Conservation (phyloP, 2,113 vertebrate genomes). For the Oryzias woworae region DNA sequence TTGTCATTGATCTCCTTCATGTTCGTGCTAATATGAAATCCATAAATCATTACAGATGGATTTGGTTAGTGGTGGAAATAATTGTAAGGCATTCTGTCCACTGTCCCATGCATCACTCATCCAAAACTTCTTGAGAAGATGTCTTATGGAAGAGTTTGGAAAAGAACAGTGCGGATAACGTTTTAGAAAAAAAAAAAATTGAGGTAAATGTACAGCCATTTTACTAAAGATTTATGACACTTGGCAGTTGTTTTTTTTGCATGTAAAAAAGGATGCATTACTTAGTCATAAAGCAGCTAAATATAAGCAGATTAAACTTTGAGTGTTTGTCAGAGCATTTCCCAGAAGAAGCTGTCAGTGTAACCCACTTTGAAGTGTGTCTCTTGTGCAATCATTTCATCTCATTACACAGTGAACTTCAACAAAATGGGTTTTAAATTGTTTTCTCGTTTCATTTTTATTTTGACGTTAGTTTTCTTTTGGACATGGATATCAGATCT, state of each 20-base stretch:
- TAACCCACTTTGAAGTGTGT: conserved; percentile 71
- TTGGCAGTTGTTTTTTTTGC: conserved; percentile 71
- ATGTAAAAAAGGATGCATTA: conserved; percentile 67
- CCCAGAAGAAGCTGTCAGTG: conserved; percentile 67
- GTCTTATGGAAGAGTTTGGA: conserved; percentile 51
- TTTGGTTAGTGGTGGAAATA: conserved; percentile 64
- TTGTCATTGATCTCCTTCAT: conserved; percentile 68
- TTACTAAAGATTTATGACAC: conserved; percentile 61
- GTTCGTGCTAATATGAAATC: conserved; percentile 74
- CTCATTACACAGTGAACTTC: conserved; percentile 51
- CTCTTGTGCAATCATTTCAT: conserved; percentile 61
- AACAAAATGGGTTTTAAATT: conserved; percentile 39
- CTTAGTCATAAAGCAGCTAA: conserved; percentile 73
- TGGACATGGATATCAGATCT: background rate
- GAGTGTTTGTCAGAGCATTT: conserved; percentile 69
- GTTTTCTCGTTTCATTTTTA: conserved; percentile 26
- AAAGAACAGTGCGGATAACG: conserved; percentile 48
- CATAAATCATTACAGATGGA: conserved; percentile 74
- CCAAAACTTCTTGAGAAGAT: conserved; percentile 35
- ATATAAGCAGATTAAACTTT: conserved; percentile 81
- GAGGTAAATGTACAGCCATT: conserved; percentile 45
- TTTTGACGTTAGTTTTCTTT: conserved; percentile 26
- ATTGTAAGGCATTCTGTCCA: conserved; percentile 38
- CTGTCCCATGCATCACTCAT: conserved; percentile 23
- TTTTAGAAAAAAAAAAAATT: conserved; percentile 38